A percentile compares a stretch with the other conserved stretches of the same genome.
These are phyloP conservation scores for Adoxophyes honmai DNA, from an alignment of 1,140 invertebrate genomes.

Conservation along the genomic window DNA sequence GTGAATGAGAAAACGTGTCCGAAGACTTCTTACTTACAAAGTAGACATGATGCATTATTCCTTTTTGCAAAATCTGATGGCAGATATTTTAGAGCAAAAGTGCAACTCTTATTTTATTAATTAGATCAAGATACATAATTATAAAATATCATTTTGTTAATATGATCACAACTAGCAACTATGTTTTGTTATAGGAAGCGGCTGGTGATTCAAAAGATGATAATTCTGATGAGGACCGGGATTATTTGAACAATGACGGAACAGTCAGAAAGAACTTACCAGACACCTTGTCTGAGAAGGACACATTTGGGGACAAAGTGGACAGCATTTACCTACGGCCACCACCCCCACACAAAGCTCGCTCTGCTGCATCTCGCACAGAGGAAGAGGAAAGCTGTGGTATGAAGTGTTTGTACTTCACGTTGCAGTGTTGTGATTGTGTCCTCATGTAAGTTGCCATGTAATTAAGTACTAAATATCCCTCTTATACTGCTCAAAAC, in stretches of 20 bases:
- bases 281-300: slow-evolving; percentile 32
- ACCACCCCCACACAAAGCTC: slow-evolving; percentile 42
- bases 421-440: slow-evolving; percentile 68
- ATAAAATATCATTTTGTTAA: too few relatives aligned
- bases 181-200: slow-evolving; percentile 42
- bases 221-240: slow-evolving; percentile 24
- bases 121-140: too few relatives aligned
- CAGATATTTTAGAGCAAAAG: too few relatives aligned
- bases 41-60: too few relatives aligned
- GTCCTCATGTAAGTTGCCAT: slow-evolving; percentile 54
- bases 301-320: slow-evolving; percentile 45
- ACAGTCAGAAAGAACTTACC: slow-evolving; percentile 25
- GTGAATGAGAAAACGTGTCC: too few relatives aligned
- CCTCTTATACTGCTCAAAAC: too few relatives aligned
- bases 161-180: too few relatives aligned
- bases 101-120: too few relatives aligned
- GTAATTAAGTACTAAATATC: slow-evolving; percentile 5
- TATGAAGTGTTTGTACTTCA: slow-evolving; percentile 68
- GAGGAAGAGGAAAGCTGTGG: slow-evolving; percentile 62
- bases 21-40: too few relatives aligned
- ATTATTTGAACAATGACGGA: slow-evolving; percentile 38
- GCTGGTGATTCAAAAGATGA: slow-evolving; percentile 38
- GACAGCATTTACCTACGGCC: slow-evolving; percentile 59
- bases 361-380: slow-evolving; percentile 35
- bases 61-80: too few relatives aligned